phyloP scores from a whole-genome alignment of 2,113 vertebrate species.

The Campylomormyrus numenius region DNA sequence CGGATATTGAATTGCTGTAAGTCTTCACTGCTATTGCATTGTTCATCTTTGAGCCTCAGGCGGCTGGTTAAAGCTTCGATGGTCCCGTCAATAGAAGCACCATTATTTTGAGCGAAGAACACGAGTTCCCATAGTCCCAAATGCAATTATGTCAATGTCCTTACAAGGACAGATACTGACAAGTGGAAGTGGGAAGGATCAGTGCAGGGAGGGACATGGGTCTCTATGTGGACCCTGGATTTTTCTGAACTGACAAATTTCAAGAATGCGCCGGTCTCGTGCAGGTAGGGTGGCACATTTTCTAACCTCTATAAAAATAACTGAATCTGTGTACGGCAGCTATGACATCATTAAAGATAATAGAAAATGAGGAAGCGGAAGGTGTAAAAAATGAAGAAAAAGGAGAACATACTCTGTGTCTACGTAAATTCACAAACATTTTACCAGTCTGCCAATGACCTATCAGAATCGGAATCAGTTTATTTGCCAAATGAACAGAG shows the following conservation, averaged over 20 bases:
- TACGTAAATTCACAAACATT: background rate
- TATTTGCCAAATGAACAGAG: no score
- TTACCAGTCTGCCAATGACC: background rate
- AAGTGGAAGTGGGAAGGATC: background rate
- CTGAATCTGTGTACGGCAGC: background rate
- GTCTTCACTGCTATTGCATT: background rate
- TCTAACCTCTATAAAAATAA: background rate
- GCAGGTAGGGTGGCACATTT: background rate
- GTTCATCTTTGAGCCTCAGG: background rate
- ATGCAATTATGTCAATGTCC: conserved; percentile 13
- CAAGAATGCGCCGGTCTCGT: background rate
- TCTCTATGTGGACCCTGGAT: background rate
- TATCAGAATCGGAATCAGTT: background rate
- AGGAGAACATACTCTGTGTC: background rate
- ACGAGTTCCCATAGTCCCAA: conserved; percentile 6
- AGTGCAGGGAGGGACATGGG: background rate
- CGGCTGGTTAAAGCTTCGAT: background rate
- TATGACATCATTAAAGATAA: background rate
- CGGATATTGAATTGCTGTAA: background rate
- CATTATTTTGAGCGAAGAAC: conserved; percentile 2
- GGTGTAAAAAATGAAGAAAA: background rate
- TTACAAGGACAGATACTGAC: conserved; percentile 8
- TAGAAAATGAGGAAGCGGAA: background rate
- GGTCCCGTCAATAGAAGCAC: background rate
- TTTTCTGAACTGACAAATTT: background rate